Base-by-base conservation (phyloP, 2,797 vertebrate species). In the Microctenopoma stevenorrisi region DNA sequence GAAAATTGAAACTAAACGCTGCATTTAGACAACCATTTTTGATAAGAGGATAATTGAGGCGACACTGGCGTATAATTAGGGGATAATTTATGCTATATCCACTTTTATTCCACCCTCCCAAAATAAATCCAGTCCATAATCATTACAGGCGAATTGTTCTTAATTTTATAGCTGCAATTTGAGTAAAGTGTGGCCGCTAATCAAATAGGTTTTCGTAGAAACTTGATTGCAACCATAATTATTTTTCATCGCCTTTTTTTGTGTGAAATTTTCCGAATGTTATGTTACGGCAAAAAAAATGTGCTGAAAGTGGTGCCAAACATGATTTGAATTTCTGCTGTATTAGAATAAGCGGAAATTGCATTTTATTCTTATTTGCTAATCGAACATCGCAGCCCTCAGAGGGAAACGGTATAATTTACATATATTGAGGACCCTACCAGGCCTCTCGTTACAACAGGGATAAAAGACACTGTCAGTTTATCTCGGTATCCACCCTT, bases 81-180 rank as follows among this genome's bases (percentile, higher is more conserved):
- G 96, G 96, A 98, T 99, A 98, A 99, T 98, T 98, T 98, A 99
- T 99, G 96, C 97, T 98, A 98, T 98, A 98, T 98, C 96, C 96
- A 98, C 96, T 97, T 98, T 98, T 99, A 98, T 98, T 97, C 96
- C 95, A 96, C 95, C 96, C 96, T 95, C 96, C 96, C 96, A 98
- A 99, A 98, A 98, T 98, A 98, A 98, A 97, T 95, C 95, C 95
- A 95, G 96, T 96, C 96, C 96, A 97, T 97, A 97, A 97, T 98
- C 96, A 98, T 98, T 97, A 98, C 95, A 96, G 94, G 94, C 95
- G 96, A 98, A 98, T 98, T 98, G 96, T 98, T 98, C 96, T 97
- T 96, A 96, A 97, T 98, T 98, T 98, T 96, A 97, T 95, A 95
- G 96, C 95, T 93, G 95, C 95, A 95, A 97, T 97, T 97, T 96